phyloP scores from a whole-genome alignment of 2,888 invertebrate genomes.

The Melipona bicolor region DNA sequence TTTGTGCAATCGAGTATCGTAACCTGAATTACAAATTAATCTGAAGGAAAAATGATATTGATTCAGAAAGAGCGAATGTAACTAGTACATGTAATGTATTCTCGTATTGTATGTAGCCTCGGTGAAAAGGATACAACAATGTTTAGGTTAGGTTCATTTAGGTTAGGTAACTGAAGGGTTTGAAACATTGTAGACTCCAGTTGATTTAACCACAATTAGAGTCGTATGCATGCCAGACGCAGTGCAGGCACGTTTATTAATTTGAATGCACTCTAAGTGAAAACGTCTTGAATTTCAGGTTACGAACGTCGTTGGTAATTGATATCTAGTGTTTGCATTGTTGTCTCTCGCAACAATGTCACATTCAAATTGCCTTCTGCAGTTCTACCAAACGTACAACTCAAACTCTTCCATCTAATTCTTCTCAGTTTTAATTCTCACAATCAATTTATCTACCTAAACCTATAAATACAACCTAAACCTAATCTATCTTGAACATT shows the following conservation, averaged over 20 bases:
- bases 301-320: not conserved
- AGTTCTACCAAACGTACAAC: not conserved
- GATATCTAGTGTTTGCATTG: not conserved
- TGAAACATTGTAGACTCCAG: not conserved
- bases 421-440: not conserved
- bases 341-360: not conserved
- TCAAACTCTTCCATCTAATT: not conserved
- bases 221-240: not conserved
- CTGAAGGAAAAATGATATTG: not conserved
- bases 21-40: not conserved
- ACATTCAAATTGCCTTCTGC: not conserved
- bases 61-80: not conserved
- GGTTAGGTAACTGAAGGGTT: not conserved
- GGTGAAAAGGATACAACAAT: not conserved
- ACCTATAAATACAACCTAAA: too few relatives aligned
- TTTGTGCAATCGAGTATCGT: not conserved
- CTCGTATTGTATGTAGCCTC: not conserved
- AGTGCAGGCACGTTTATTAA: not conserved
- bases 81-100: too few relatives aligned
- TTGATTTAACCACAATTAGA: not conserved
- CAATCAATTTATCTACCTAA: too few relatives aligned
- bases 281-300: constrained; percentile 2
- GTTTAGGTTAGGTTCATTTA: not conserved
- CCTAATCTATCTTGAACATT: too few relatives aligned
- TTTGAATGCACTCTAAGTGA: not conserved